phyloP scores from a whole-genome alignment of 2,113 vertebrate genomes.

The Zapus hudsonius region DNA sequence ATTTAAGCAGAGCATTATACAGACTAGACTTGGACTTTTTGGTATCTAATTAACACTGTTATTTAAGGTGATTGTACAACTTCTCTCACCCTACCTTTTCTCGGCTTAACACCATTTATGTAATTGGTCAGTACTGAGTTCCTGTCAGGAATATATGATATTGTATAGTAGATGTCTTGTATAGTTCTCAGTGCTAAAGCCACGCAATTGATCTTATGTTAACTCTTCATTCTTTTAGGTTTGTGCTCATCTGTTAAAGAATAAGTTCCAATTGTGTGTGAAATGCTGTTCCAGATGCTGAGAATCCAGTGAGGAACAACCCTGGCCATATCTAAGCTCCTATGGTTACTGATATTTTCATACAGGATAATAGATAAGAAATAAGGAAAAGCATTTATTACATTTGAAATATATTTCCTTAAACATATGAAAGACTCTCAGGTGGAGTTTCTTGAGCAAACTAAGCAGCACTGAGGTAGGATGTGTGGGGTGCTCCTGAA shows the following conservation, averaged over 20 bases:
- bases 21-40: not conserved
- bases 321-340: not conserved
- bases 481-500: not conserved
- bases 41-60: not conserved
- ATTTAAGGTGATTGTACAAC: not conserved
- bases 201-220: not conserved
- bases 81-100: not conserved
- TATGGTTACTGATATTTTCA: not conserved
- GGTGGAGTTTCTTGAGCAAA: rapidly evolving
- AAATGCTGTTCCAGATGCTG: not conserved
- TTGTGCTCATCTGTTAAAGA: not conserved
- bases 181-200: not conserved
- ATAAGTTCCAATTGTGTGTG: not conserved
- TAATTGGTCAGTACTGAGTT: not conserved
- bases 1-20: not conserved
- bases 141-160: not conserved
- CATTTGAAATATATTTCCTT: not conserved
- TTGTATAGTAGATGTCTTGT: not conserved
- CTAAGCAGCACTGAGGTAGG: not conserved
- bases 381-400: not conserved
- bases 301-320: not conserved
- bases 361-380: not conserved
- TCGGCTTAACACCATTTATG: not conserved
- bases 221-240: not conserved
- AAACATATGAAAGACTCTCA: not conserved